Evolutionary conservation across 1,140 invertebrate genomes (phyloP).

Genomic region (Asbolus verrucosus): DNA sequence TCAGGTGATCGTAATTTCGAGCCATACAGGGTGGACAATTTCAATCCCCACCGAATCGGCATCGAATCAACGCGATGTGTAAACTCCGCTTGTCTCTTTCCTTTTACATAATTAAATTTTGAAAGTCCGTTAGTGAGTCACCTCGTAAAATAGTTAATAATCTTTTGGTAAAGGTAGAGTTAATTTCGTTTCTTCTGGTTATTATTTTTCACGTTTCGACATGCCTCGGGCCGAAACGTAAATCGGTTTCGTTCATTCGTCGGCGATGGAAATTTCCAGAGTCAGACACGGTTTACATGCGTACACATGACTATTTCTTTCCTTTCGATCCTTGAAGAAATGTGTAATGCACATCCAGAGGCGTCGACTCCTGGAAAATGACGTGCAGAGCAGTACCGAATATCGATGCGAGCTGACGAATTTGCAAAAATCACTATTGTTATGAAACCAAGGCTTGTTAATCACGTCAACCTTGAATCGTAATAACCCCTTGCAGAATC

Average conservation of each 20-base stretch:
- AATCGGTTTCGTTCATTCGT: neutral
- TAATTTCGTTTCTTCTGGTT: constrained; percentile 18
- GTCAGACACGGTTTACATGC: neutral
- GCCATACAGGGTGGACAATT: no score
- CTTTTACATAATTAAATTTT: constrained; percentile 19
- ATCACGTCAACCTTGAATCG: no score
- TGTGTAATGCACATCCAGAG: no score
- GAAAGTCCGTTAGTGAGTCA: constrained; percentile 23
- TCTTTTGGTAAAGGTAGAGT: neutral
- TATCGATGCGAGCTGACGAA: no score
- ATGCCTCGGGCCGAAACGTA: neutral
- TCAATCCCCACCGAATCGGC: no score
- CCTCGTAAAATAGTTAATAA: constrained; percentile 12
- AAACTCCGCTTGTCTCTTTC: neutral
- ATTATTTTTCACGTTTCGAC: neutral
- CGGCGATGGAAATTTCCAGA: constrained; percentile 16
- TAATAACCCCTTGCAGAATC: no score
- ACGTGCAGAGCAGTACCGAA: no score
- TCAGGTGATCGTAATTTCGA: no score
- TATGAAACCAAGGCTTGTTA: no score
- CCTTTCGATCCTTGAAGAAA: no score
- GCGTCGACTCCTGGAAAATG: no score
- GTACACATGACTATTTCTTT: neutral
- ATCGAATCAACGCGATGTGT: constrained; percentile 1
- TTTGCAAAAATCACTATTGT: no score